A percentile compares a stretch with the other conserved stretches of the same genome.
phyloP scores from a whole-genome alignment of 2,888 invertebrate species.

The Cylindroiulus punctatus region DNA sequence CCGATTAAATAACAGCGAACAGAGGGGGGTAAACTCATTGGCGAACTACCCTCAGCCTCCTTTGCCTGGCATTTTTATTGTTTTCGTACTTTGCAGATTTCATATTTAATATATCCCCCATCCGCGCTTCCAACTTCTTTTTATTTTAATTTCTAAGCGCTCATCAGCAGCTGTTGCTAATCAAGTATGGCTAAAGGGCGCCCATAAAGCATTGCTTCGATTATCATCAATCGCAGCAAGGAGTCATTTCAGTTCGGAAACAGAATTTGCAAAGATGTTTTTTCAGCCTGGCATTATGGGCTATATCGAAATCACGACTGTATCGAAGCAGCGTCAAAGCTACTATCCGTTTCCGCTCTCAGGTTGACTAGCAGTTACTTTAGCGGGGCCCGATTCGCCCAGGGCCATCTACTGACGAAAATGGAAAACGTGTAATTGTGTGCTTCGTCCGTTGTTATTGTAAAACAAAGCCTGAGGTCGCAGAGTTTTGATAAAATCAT shows the following conservation, averaged over 20 bases:
- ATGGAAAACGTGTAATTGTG: neutral
- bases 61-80: neutral
- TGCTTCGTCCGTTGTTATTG: neutral
- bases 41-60: neutral
- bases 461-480: neutral
- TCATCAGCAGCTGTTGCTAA: constrained; percentile 25
- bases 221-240: neutral
- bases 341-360: neutral
- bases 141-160: constrained; percentile 8
- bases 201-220: neutral
- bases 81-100: neutral
- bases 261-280: neutral
- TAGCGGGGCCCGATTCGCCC: neutral
- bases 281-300: neutral
- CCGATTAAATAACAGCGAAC: neutral
- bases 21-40: neutral
- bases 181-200: neutral
- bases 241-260: neutral
- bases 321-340: neutral
- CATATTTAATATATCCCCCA: neutral
- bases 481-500: neutral
- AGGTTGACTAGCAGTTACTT: neutral
- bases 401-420: neutral
- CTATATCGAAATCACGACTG: neutral
- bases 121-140: neutral